These are phyloP conservation scores for Heliconius congener DNA, from an alignment of 1,140 invertebrate genomes.

Conservation along the genomic window DNA sequence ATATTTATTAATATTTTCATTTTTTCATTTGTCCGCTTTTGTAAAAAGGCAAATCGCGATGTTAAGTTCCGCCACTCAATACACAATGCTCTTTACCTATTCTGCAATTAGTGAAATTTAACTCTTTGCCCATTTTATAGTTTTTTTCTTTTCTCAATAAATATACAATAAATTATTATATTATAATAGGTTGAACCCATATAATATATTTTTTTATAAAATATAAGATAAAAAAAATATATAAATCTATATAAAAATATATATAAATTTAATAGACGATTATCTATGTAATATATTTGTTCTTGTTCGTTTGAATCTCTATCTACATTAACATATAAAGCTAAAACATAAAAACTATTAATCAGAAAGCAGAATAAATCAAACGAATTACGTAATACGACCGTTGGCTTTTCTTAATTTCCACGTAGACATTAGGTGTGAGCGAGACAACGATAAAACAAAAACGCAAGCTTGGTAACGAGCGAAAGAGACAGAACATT, in stretches of 20 bases:
- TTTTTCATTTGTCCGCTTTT: no score
- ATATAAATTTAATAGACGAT: no score
- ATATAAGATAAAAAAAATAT: background rate
- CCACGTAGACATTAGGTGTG: slow-evolving; percentile 60
- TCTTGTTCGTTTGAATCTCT: slow-evolving; percentile 38
- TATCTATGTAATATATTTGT: slow-evolving; percentile 22
- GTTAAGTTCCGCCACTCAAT: no score
- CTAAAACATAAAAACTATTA: slow-evolving; percentile 64
- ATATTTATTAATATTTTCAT: no score
- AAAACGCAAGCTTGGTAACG: slow-evolving; percentile 28
- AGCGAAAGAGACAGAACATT: slow-evolving; percentile 53
- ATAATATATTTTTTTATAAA: background rate
- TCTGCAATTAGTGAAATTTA: no score
- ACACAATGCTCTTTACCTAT: no score
- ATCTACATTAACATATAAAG: slow-evolving; percentile 65
- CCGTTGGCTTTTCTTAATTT: slow-evolving; percentile 68
- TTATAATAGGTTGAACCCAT: no score
- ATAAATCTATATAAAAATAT: no score
- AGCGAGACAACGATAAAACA: slow-evolving; percentile 57
- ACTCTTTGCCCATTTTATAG: no score
- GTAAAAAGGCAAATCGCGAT: no score
- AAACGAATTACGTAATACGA: slow-evolving; percentile 63
- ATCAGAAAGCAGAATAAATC: slow-evolving; percentile 71
- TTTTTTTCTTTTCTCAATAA: no score
- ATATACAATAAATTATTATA: no score